Evolutionary conservation across 1,140 invertebrate species (phyloP), one percentile per base, ranked within the genome.

Genomic region (Amyelois transitella): DNA sequence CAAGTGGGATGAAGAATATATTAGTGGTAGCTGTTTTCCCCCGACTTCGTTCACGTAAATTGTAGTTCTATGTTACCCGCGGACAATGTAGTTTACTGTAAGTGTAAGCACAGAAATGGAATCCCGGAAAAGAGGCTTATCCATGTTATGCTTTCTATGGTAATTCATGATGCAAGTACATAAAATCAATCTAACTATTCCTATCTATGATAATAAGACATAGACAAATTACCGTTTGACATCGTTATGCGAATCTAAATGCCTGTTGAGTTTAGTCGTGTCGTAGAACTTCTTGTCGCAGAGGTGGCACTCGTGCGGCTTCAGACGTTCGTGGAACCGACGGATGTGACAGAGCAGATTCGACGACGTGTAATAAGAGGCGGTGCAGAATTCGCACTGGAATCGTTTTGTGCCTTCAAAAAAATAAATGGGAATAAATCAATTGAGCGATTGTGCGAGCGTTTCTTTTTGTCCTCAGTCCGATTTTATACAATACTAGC

Each of bases 191-290:
- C n/a, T n/a, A n/a, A n/a, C n/a, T n/a, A 5, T 24, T 24, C 8
- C 3, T 24, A 24, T 8, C 22, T 24, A 24, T 24, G 3, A 24
- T 24, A 24, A 24, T 24, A 12, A 28, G 7, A 28, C 25, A 28
- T 45, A 18, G 19, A 6, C 18, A 2, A 48, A 53, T 58, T 1
- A 79, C 76, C 75, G 58, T 63, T 77, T 77, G 12, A 77, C 51
- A 10, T 68, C 59, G 18, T 71, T 61, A 45, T 84, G 81, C 1
- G 73, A 64, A 47, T 84, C 81, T 12, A 74, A 8, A 22, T 84
- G 81, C 2, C 76, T 18, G 6, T 72, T 66, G 5, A 79, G 52
- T 17, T 82, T 79, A 12, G 72, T 69, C 0, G 57, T 55, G 48
- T 77, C 72, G 43, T 58, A 72, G 63, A 82, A 82, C 0, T 54